Base-by-base conservation (phyloP, 1,140 invertebrate genomes). In the Tribolium castaneum region DNA sequence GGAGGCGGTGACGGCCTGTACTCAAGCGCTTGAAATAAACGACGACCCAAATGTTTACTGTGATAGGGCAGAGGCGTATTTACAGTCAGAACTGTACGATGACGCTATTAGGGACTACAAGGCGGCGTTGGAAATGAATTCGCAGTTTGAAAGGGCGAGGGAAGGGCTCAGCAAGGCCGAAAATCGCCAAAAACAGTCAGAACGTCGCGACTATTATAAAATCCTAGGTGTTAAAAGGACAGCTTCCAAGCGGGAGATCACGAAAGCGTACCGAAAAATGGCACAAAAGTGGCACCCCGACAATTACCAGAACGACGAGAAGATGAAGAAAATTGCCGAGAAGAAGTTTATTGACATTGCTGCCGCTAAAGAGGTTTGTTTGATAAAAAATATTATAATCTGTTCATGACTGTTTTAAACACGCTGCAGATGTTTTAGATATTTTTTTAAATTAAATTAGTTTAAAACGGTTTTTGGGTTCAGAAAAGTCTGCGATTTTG, bases 211-310 rank as follows among this genome's bases (percentile, higher is more conserved):
- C 88, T 99, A 99, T 89, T 99, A 99, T 87, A 99, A 99, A 90
- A 99, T 99, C 82, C 88, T 99, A 75, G 86, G 78, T 51, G 94
- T 97, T 0, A 91, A 91, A 86, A 92, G 95, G 87, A 94, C 91
- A 75, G 98, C 98, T 0, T 93, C 87, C 13, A 99, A 99, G 88
- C 92, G 93, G 83, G 96, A 99, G 87, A 98, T 99, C 12, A 90
- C 93, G 0, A 99, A 99, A 90, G 98, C 98, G 4, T 99, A 99
- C 87, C 92, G 98, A 80, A 99, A 99, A 90, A 91, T 97, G 70
- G 98, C 98, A 10, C 96, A 98, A 87, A 96, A 99, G 87, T 99
- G 98, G 98, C 98, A 99, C 90, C 98, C 98, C 0, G 98, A 99
- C 87, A 98, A 98, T 88, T 99, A 94, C 86, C 92, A 94, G 80